Conservation (phyloP, 2,797 vertebrate genomes). For the Sarcoramphus papa region DNA sequence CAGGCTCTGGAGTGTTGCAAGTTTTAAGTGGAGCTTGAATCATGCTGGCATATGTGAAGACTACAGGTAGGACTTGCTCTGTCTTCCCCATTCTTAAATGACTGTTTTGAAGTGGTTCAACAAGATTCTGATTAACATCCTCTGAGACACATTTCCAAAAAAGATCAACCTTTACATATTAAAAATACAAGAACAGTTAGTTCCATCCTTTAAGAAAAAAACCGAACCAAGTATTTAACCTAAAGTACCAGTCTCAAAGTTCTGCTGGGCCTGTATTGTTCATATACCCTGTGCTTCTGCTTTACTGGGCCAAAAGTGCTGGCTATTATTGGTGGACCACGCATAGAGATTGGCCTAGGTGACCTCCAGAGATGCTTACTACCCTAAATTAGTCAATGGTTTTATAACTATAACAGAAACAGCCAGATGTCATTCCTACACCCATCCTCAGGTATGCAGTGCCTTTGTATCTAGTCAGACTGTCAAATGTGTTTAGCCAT, state of each 20-base stretch:
- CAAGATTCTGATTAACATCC: background rate
- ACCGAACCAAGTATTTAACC: background rate
- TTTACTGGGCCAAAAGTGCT: background rate
- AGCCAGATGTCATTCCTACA: background rate
- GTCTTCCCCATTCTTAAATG: background rate
- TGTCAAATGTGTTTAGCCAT: background rate
- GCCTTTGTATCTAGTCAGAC: background rate
- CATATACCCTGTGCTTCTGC: background rate
- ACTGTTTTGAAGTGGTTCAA: background rate
- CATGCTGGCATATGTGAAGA: background rate
- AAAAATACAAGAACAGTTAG: background rate
- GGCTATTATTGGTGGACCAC: background rate
- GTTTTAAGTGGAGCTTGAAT: background rate
- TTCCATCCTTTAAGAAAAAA: background rate
- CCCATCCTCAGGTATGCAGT: background rate
- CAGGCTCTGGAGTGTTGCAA: background rate
- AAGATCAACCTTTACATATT: background rate
- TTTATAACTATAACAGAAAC: background rate
- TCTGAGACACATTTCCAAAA: background rate
- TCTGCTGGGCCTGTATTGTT: background rate
- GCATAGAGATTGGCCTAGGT: background rate
- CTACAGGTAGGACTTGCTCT: background rate
- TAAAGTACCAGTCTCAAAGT: background rate
- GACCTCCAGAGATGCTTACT: background rate
- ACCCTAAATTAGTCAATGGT: background rate